phyloP scores from a whole-genome alignment of 2,797 vertebrate genomes.

The Nothura maculosa region DNA sequence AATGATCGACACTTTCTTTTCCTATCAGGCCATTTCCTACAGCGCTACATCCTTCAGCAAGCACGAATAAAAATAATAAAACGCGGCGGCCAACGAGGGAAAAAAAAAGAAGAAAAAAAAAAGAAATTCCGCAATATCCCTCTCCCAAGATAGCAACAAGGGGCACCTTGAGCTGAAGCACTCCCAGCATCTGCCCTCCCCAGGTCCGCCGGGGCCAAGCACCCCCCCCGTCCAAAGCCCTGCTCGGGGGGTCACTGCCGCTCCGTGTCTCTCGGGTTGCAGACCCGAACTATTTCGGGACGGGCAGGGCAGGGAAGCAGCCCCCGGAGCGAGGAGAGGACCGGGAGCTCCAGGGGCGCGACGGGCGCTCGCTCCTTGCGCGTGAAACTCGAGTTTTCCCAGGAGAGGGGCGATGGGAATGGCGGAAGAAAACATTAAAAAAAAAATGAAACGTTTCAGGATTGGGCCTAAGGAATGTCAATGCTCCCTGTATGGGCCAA shows the following conservation, averaged over 20 bases:
- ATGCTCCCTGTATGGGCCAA: background rate
- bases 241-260: background rate
- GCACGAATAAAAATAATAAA: background rate
- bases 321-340: background rate
- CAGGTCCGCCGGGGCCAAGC: background rate
- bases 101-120: too few species aligned
- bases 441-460: background rate
- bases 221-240: background rate
- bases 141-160: background rate
- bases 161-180: background rate
- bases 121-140: background rate
- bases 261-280: background rate
- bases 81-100: fast-evolving
- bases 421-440: background rate
- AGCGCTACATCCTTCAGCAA: background rate
- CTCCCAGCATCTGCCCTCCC: background rate
- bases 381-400: background rate
- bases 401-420: background rate
- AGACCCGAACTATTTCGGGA: background rate
- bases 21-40: background rate
- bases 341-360: background rate
- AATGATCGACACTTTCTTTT: background rate
- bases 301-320: background rate
- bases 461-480: background rate
- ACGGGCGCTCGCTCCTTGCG: background rate